Evolutionary conservation across 2,113 vertebrate species (phyloP).

Genomic region (Tenebrosternarchus preto): DNA sequence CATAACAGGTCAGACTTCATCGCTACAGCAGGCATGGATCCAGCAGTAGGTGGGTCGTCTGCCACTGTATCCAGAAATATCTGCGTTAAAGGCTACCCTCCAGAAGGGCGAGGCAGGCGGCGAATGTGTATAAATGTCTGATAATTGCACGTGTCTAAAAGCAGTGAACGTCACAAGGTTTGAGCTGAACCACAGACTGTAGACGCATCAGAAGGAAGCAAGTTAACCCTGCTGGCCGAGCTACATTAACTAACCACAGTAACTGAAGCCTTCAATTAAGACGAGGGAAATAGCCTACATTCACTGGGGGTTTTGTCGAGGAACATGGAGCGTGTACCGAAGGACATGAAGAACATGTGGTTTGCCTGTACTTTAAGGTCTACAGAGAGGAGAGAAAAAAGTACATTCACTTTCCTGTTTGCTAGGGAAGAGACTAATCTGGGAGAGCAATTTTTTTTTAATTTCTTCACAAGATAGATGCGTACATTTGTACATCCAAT

Average conservation of each 20-base stretch:
- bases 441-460: not conserved
- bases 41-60: slow-evolving; percentile 43
- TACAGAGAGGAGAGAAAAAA: not conserved
- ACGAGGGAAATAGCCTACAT: slow-evolving; percentile 35
- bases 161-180: slow-evolving; percentile 44
- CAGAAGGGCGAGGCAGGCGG: slow-evolving; percentile 51
- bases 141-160: slow-evolving; percentile 62
- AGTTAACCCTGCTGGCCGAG: slow-evolving; percentile 17
- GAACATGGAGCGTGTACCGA: not conserved
- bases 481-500: not conserved
- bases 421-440: not conserved
- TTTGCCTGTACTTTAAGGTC: slow-evolving; percentile 10
- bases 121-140: slow-evolving; percentile 50
- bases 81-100: slow-evolving; percentile 52
- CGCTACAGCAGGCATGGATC: slow-evolving; percentile 23
- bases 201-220: slow-evolving; percentile 42
- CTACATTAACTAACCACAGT: slow-evolving; percentile 42
- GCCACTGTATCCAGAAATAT: slow-evolving; percentile 51
- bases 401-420: no score
- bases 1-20: slow-evolving; percentile 29
- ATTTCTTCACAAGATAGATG: not conserved
- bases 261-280: slow-evolving; percentile 49
- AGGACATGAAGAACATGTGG: slow-evolving; percentile 27
- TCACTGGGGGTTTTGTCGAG: slow-evolving; percentile 12
- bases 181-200: slow-evolving; percentile 50